These are phyloP conservation scores for Nanger granti DNA, from an alignment of 2,113 vertebrate species.

Conservation along the genomic window DNA sequence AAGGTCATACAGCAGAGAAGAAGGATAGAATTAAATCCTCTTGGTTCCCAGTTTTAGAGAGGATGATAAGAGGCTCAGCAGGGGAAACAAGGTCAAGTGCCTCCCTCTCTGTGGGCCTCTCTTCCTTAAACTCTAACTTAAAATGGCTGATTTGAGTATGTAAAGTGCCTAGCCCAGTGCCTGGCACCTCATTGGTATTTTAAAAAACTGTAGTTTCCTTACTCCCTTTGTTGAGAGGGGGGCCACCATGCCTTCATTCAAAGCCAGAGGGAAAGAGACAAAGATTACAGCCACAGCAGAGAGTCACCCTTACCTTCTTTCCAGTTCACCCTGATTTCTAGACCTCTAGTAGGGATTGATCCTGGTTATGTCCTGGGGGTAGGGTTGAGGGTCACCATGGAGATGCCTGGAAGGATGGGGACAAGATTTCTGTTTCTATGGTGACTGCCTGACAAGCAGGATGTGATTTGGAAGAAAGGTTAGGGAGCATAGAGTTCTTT, in stretches of 20 bases:
- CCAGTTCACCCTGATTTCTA: neutral
- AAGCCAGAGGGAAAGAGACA: neutral
- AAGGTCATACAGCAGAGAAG: neutral
- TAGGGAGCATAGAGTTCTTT: slow-evolving; percentile 7
- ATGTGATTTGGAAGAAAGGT: slow-evolving; percentile 33
- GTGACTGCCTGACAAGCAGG: neutral
- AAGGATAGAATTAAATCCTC: slow-evolving; percentile 22
- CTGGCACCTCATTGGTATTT: neutral
- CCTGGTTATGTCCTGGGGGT: neutral
- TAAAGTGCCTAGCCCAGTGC: neutral
- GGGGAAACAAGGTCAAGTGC: neutral
- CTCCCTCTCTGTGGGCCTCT: neutral
- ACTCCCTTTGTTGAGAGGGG: neutral
- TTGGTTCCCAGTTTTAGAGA: slow-evolving; percentile 8
- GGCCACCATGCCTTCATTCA: neutral
- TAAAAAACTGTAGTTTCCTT: neutral
- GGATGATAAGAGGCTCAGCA: neutral
- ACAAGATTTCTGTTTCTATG: slow-evolving; percentile 36
- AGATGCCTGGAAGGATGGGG: neutral
- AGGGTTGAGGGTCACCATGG: slow-evolving; percentile 28
- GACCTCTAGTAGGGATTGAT: neutral
- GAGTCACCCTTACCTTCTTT: neutral
- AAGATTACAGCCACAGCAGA: neutral
- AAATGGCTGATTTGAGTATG: neutral
- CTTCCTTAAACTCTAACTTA: neutral